Evolutionary conservation across 2,797 vertebrate genomes (phyloP), one percentile per base, ranked within the genome.

Genomic region (Crax fasciolata): DNA sequence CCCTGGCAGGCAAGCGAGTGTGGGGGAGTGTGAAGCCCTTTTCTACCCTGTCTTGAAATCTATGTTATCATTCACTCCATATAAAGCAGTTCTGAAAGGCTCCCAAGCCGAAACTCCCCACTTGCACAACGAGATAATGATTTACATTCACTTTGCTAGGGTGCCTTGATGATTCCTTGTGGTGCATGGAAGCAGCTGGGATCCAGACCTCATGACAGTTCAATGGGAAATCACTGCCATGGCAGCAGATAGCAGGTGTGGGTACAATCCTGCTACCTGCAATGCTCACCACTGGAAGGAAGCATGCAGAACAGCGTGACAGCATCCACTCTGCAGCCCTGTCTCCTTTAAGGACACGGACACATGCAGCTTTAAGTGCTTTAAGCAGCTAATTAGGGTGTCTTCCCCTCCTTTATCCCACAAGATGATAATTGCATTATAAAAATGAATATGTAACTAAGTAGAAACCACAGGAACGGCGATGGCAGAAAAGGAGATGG

Each of bases 391-490:
- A 97, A 98, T 97, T 97, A 98, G 97, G 97, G 92, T 96, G 94
- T 96, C 96, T 97, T 95, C 97, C 96, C 97, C 95, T 96, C 96
- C 93, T 94, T 96, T 95, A 97, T 97, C 94, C 97, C 97, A 92
- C 97, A 97, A 97, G 96, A 97, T 95, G 96, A 97, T 98, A 97
- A 97, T 97, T 98, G 97, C 97, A 98, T 97, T 97, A 97, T 97
- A 97, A 98, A 97, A 97, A 97, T 97, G 96, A 97, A 97, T 97
- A 97, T 96, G 96, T 97, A 98, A 98, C 93, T 96, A 97, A 96
- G 95, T 92, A 95, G 88, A 98, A 97, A 98, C 98, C 97, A 97
- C 97, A 98, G 95, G 92, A 96, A 95, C 27, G 3, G 94, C 81
- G 85, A 96, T 93, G 97, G 93, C 90, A 97, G 92, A 95, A 90